Conservation (phyloP, 2,797 vertebrate genomes). For the Trematomus bernacchii region DNA sequence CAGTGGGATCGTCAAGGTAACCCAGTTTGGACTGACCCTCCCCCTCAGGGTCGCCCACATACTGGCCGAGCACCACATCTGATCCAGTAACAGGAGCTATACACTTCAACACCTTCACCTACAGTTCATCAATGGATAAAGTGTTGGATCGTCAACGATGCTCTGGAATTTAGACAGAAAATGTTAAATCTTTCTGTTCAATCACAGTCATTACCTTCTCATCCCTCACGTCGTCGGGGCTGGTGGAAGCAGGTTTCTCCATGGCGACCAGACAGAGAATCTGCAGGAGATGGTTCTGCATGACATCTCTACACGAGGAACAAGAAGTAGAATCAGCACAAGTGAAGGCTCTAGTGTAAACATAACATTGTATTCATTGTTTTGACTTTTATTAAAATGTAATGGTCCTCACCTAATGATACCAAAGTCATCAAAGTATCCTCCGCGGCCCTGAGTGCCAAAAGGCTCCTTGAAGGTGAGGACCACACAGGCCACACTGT, state of each 20-base stretch:
- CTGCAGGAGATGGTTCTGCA: constrained; percentile 98
- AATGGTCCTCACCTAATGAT: constrained; percentile 90
- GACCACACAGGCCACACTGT: constrained; percentile 91
- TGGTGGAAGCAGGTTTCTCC: constrained; percentile 94
- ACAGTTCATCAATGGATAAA: constrained; percentile 7
- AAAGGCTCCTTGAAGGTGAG: constrained; percentile 96
- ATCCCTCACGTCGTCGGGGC: constrained; percentile 91
- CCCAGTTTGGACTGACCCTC: constrained; percentile 85
- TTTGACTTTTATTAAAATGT: not conserved
- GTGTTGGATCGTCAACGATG: not conserved
- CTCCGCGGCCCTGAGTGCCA: constrained; percentile 93
- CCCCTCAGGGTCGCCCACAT: constrained; percentile 88
- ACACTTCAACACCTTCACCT: constrained; percentile 96
- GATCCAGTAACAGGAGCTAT: constrained; percentile 82
- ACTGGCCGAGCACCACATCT: constrained; percentile 93
- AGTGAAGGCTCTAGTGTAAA: not conserved
- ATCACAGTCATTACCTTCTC: constrained; percentile 88
- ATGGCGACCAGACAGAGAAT: constrained; percentile 95
- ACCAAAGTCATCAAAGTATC: constrained; percentile 96
- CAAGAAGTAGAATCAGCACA: constrained; percentile 2
- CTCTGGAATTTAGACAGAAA: not conserved
- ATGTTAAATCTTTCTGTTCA: not conserved
- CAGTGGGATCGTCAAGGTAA: constrained; percentile 91
- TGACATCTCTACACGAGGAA: constrained; percentile 88
- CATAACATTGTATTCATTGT: not conserved